phyloP scores from a whole-genome alignment of 1,140 invertebrate genomes.

The Heliconius congener region DNA sequence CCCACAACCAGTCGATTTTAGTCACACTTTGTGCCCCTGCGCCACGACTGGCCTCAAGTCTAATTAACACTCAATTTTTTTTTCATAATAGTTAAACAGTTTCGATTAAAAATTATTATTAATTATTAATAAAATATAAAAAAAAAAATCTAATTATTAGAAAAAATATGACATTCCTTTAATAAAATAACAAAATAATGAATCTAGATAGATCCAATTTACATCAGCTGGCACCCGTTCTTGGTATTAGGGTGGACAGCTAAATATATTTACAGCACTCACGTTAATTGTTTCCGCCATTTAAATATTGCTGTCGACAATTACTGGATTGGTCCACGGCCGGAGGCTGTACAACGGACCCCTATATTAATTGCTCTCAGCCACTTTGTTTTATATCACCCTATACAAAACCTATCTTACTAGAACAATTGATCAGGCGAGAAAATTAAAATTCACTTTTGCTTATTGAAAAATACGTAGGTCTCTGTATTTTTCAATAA shows the following conservation, averaged over 20 bases:
- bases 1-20: too few species aligned
- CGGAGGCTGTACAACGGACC: slow-evolving; percentile 51
- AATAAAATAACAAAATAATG: slow-evolving; percentile 13
- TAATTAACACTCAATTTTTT: too few species aligned
- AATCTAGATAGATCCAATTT: slow-evolving; percentile 35
- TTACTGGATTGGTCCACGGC: slow-evolving; percentile 77
- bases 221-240: slow-evolving; percentile 33
- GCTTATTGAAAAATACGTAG: background rate
- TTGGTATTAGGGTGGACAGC: slow-evolving; percentile 54
- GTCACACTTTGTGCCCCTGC: too few species aligned
- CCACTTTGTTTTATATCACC: slow-evolving; percentile 70
- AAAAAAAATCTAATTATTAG: too few species aligned
- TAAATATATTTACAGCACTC: slow-evolving; percentile 75
- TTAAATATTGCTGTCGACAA: slow-evolving; percentile 81
- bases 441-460: slow-evolving; percentile 8
- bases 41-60: too few species aligned
- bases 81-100: too few species aligned
- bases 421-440: slow-evolving; percentile 34
- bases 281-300: slow-evolving; percentile 81
- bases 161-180: background rate
- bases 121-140: too few species aligned
- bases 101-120: too few species aligned
- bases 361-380: slow-evolving; percentile 76
- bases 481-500: background rate
- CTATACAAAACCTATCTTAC: slow-evolving; percentile 44